Base-by-base conservation (phyloP, 37 sponge, comb jelly and placozoan genomes). In the Ianthella basta region DNA sequence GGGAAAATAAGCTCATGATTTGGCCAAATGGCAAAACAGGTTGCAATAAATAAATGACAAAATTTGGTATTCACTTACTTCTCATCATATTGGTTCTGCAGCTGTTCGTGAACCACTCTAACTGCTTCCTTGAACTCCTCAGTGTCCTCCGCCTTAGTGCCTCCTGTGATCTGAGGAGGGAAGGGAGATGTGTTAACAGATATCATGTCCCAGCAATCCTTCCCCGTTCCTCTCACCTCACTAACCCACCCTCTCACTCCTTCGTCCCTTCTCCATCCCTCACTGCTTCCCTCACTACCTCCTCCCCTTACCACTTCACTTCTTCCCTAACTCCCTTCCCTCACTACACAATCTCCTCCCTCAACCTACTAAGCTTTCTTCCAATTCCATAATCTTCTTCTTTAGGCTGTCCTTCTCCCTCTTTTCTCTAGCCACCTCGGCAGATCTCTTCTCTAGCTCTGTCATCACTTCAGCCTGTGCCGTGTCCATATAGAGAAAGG, bases 91-190 rank as follows among this genome's bases (percentile, higher is more conserved):
- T 80, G 59, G 23, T 56, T 80, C 21, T 80, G 81, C 54, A 80
- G 81, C 81, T 80, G 19, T 30, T 80, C 29, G n/a, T 78, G 79
- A 16, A 23, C 55, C 53, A n/a, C 19, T 19, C 79, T 50, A 15
- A 80, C 81, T 27, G 81, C 81, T 33, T 60, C 81, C 55, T 80
- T 57, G 38, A 80, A 80, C 60, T 80, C 81, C 30, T 59, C 60
- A 4, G 81, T 59, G 35, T 80, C 60, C 35, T 80, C 81, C 4
- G 81, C 59, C 6, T 59, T 57, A 0, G 81, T 60, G 18, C 60
- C 81, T 21, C 61, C 81, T 25, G 81, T 59, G 21, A 59, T 15
- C 59, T 80, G 63, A 61, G 63, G 63, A 61, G 63, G 63, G 63
- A 10, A 25, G 10, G 25, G 14, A 12, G 25, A 44, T 44, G 50